A percentile compares a stretch with the other conserved stretches of the same genome.
phyloP scores from a whole-genome alignment of 2,888 invertebrate species.

The Luperina nickerlii region DNA sequence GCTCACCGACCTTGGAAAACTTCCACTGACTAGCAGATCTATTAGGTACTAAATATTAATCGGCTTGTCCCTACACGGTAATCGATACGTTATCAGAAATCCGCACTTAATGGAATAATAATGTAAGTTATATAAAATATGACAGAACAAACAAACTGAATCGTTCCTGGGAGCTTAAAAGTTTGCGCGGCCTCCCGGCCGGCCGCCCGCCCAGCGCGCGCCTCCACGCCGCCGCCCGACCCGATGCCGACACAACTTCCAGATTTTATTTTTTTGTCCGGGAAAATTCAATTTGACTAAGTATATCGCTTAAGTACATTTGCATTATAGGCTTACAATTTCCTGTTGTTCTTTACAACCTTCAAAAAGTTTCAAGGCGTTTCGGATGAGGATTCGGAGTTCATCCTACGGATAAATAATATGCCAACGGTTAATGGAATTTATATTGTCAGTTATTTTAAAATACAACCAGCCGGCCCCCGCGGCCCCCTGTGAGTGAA shows the following conservation, averaged over 20 bases:
- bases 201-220: not conserved
- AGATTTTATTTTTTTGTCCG: slow-evolving; percentile 65
- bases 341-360: slow-evolving; percentile 73
- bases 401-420: slow-evolving; percentile 69
- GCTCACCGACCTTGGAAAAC: not conserved
- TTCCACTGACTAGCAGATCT: not conserved
- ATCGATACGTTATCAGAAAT: slow-evolving; percentile 18
- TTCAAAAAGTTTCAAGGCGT: slow-evolving; percentile 68
- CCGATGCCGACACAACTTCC: slow-evolving; percentile 48
- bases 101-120: slow-evolving; percentile 46
- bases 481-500: slow-evolving; percentile 30
- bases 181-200: slow-evolving; percentile 18
- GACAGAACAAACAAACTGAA: slow-evolving; percentile 37
- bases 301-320: slow-evolving; percentile 75
- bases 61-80: not conserved
- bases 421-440: slow-evolving; percentile 64
- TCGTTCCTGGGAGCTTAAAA: slow-evolving; percentile 45
- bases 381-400: slow-evolving; percentile 51
- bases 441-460: slow-evolving; percentile 67
- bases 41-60: not conserved
- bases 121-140: slow-evolving; percentile 16
- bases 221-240: not conserved
- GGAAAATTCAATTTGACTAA: slow-evolving; percentile 75
- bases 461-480: slow-evolving; percentile 44
- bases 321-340: slow-evolving; percentile 76